Conservation (phyloP, 2,888 invertebrate genomes). For the Terebella lapidaria region DNA sequence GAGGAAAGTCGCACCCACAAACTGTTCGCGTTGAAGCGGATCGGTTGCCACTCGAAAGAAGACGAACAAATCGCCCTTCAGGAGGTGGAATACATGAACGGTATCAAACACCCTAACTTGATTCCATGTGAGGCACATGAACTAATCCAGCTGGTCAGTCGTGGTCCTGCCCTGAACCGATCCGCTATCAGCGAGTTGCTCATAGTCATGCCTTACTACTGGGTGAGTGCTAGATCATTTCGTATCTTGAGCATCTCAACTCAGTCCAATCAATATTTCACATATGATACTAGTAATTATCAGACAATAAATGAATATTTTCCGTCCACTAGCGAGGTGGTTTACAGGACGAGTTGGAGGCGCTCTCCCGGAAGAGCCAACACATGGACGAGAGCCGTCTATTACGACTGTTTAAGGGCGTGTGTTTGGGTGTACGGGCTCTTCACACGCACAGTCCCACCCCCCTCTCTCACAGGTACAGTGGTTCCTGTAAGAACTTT, state of each 20-base stretch:
- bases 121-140: conserved; percentile 68
- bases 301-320: background rate
- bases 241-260: background rate
- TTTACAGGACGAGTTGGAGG: conserved; percentile 66
- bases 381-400: conserved; percentile 65
- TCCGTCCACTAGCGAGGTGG: conserved; percentile 63
- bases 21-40: conserved; percentile 72
- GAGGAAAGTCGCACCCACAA: conserved; percentile 65
- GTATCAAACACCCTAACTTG: conserved; percentile 69
- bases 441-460: conserved; percentile 68
- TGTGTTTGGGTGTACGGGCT: conserved; percentile 70
- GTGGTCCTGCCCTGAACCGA: conserved; percentile 19
- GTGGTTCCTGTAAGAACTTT: no score
- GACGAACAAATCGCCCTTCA: conserved; percentile 67
- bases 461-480: conserved; percentile 36
- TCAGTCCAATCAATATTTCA: no score
- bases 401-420: conserved; percentile 66
- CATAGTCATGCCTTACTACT: conserved; percentile 72
- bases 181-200: conserved; percentile 63
- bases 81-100: conserved; percentile 71
- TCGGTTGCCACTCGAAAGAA: conserved; percentile 72
- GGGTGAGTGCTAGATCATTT: conserved; percentile 48
- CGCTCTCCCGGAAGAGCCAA: conserved; percentile 52
- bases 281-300: background rate
- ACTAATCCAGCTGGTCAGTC: conserved; percentile 52